Evolutionary conservation across 2,888 invertebrate genomes (phyloP).

Genomic region (Antitype chi): DNA sequence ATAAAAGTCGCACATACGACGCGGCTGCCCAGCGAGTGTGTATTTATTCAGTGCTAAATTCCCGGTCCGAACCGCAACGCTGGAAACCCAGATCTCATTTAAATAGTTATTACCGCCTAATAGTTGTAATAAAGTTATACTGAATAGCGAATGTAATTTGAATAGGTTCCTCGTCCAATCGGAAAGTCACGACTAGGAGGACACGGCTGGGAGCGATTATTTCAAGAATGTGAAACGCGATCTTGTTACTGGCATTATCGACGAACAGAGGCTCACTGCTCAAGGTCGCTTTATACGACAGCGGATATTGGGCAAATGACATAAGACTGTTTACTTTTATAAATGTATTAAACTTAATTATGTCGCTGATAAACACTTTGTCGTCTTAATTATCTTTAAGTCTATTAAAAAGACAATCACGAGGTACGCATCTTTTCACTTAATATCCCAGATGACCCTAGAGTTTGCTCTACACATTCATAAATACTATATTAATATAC

Average conservation of each 20-base stretch:
- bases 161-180: slow-evolving; percentile 42
- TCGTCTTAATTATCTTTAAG: neutral
- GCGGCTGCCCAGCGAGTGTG: neutral
- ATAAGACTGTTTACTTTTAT: neutral
- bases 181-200: slow-evolving; percentile 22
- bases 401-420: neutral
- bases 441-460: neutral
- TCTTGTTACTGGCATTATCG: slow-evolving; percentile 18
- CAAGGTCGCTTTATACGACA: neutral
- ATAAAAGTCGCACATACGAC: slow-evolving; percentile 19
- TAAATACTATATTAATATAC: neutral
- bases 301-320: neutral
- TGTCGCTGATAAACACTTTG: neutral
- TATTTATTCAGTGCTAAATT: slow-evolving; percentile 34
- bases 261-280: neutral
- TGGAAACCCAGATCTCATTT: slow-evolving; percentile 37
- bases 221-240: slow-evolving; percentile 41
- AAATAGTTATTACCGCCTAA: slow-evolving; percentile 51
- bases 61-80: slow-evolving; percentile 1
- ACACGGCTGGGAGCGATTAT: slow-evolving; percentile 26
- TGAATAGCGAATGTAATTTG: slow-evolving; percentile 50
- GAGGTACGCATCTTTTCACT: neutral
- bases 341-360: neutral
- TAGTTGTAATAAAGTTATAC: slow-evolving; percentile 59
- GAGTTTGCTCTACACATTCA: neutral